phyloP scores from a whole-genome alignment of 2,113 vertebrate species.

The Antechinus flavipes region DNA sequence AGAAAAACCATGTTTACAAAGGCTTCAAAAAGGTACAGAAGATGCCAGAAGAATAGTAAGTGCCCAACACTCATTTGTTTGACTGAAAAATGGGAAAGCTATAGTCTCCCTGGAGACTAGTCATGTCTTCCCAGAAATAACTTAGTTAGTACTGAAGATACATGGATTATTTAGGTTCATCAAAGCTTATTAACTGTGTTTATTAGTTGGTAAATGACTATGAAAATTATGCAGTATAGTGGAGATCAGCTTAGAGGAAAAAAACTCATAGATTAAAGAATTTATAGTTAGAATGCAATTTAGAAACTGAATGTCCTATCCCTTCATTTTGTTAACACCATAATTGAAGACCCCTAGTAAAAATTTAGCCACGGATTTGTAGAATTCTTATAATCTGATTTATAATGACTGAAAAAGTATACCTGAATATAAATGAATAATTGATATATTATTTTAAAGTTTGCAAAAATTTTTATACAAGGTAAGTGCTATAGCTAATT shows the following conservation, averaged over 20 bases:
- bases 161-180: background rate
- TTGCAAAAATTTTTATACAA: background rate
- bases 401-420: background rate
- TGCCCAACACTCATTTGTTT: background rate
- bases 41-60: background rate
- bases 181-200: background rate
- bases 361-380: background rate
- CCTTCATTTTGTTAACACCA: background rate
- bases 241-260: background rate
- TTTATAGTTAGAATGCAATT: background rate
- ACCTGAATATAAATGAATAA: background rate
- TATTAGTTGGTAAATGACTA: background rate
- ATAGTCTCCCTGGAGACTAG: background rate
- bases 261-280: background rate
- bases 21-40: background rate
- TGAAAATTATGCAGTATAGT: background rate
- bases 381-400: background rate
- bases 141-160: background rate
- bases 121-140: background rate
- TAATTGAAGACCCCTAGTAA: background rate
- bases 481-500: background rate
- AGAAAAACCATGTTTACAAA: background rate
- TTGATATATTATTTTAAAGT: background rate
- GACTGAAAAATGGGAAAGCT: background rate
- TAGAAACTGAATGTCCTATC: background rate